Evolutionary conservation across 2,797 vertebrate genomes (phyloP).

Genomic region (Gobionotothen gibberifrons): DNA sequence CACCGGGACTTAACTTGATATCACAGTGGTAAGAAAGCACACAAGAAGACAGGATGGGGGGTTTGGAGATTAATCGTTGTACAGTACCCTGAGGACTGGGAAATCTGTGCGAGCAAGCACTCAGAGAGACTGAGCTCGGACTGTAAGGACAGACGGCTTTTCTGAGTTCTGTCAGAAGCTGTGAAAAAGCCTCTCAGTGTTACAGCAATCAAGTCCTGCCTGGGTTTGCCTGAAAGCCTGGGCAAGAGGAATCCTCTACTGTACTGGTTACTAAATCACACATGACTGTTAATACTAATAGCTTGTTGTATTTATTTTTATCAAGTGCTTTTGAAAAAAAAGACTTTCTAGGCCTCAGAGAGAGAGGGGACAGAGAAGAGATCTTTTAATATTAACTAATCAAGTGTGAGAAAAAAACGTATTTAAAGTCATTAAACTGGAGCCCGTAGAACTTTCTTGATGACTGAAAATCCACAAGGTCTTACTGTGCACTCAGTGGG

Average conservation of each 20-base stretch:
- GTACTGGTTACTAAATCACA: slow-evolving; percentile 95
- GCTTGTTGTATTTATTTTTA: slow-evolving; percentile 99
- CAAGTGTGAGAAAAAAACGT: slow-evolving; percentile 88
- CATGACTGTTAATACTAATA: slow-evolving; percentile 97
- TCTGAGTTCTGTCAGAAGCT: slow-evolving; percentile 90
- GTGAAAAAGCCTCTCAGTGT: slow-evolving; percentile 96
- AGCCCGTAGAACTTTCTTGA: slow-evolving; percentile 93
- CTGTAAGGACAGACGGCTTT: slow-evolving; percentile 82
- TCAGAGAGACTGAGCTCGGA: slow-evolving; percentile 83
- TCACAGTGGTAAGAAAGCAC: slow-evolving; percentile 91
- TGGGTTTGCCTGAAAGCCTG: slow-evolving; percentile 73
- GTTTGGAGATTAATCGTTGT: slow-evolving; percentile 71
- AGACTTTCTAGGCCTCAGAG: slow-evolving; percentile 84
- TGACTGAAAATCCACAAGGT: slow-evolving; percentile 88
- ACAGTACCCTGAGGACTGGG: slow-evolving; percentile 73
- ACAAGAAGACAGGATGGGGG: slow-evolving; percentile 49
- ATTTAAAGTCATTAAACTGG: slow-evolving; percentile 99
- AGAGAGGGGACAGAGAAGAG: slow-evolving; percentile 77
- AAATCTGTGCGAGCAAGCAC: slow-evolving; percentile 53
- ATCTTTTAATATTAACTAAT: slow-evolving; percentile 94
- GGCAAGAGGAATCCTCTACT: slow-evolving; percentile 87
- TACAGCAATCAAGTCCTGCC: slow-evolving; percentile 90
- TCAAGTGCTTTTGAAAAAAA: slow-evolving; percentile 90
- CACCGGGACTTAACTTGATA: slow-evolving; percentile 61
- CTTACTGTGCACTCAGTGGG: slow-evolving; percentile 76